Evolutionary conservation across 2,797 vertebrate genomes (phyloP).

Genomic region (Alauda arvensis): DNA sequence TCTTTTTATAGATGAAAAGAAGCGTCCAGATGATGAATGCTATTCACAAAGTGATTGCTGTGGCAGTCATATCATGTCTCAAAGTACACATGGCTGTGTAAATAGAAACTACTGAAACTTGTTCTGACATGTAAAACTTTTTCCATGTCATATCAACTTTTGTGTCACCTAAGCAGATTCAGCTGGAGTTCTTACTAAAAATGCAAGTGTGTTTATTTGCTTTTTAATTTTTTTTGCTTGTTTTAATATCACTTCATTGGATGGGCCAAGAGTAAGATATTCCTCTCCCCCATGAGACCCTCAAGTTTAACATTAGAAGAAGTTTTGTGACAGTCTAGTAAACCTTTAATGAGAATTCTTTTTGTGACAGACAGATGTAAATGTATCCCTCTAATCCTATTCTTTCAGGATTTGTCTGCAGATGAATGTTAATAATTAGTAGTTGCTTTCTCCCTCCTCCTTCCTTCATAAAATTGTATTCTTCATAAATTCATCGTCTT

Average conservation of each 20-base stretch:
- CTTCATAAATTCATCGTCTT: slow-evolving; percentile 73
- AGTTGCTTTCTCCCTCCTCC: slow-evolving; percentile 56
- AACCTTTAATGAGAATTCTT: slow-evolving; percentile 77
- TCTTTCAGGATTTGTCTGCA: slow-evolving; percentile 74
- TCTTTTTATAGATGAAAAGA: slow-evolving; percentile 52
- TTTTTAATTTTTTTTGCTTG: background rate
- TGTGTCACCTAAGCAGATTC: slow-evolving; percentile 26
- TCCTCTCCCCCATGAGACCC: slow-evolving; percentile 10
- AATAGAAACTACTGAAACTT: slow-evolving; percentile 51
- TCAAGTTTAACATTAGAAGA: slow-evolving; percentile 63
- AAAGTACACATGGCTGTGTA: slow-evolving; percentile 24
- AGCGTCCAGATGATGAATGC: slow-evolving; percentile 49
- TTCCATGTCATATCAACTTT: background rate
- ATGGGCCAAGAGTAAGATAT: slow-evolving; percentile 14
- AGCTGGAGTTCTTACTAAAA: slow-evolving; percentile 8
- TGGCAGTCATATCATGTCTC: slow-evolving; percentile 41
- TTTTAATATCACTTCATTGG: slow-evolving; percentile 17
- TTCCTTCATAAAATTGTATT: slow-evolving; percentile 70
- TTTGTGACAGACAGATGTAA: slow-evolving; percentile 76
- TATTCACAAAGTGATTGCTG: slow-evolving; percentile 31
- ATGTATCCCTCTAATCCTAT: slow-evolving; percentile 77
- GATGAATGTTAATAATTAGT: slow-evolving; percentile 82
- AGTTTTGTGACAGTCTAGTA: slow-evolving; percentile 74
- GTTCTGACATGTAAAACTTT: slow-evolving; percentile 30
- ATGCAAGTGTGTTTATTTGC: background rate